These are phyloP conservation scores for Typhlomys cinereus DNA, from an alignment of 2,113 vertebrate species.

Conservation along the genomic window DNA sequence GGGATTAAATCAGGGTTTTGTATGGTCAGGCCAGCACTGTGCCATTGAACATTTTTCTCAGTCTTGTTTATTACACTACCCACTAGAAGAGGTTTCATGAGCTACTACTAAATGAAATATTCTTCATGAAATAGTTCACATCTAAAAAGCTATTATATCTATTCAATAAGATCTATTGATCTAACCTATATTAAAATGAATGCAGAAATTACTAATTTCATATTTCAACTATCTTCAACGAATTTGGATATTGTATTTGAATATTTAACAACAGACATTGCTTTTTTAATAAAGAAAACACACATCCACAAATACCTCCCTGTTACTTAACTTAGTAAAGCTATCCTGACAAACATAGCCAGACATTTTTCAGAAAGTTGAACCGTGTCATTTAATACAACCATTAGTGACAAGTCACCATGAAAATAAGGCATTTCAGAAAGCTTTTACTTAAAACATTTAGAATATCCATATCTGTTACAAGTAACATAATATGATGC, in stretches of 20 bases:
- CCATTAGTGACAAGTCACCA: neutral
- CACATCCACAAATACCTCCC: neutral
- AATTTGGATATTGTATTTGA: neutral
- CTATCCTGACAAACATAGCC: neutral
- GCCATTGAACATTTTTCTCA: neutral
- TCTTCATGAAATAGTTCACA: neutral
- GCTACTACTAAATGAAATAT: neutral
- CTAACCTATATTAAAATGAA: neutral
- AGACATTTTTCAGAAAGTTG: neutral
- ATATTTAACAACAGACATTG: neutral
- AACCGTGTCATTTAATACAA: neutral
- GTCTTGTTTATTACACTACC: neutral
- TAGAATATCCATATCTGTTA: neutral
- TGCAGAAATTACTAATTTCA: neutral
- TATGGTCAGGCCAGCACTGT: no score
- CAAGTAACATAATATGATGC: neutral
- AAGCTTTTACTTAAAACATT: neutral
- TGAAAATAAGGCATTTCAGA: neutral
- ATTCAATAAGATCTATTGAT: neutral
- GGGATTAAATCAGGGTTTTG: neutral
- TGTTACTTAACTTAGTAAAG: neutral
- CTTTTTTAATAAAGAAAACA: neutral
- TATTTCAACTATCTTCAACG: neutral
- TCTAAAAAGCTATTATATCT: neutral
- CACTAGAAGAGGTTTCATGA: neutral